A percentile compares a stretch with the other conserved stretches of the same genome.
Conservation (phyloP, 2,888 invertebrate genomes). For the Tipula helvola region DNA sequence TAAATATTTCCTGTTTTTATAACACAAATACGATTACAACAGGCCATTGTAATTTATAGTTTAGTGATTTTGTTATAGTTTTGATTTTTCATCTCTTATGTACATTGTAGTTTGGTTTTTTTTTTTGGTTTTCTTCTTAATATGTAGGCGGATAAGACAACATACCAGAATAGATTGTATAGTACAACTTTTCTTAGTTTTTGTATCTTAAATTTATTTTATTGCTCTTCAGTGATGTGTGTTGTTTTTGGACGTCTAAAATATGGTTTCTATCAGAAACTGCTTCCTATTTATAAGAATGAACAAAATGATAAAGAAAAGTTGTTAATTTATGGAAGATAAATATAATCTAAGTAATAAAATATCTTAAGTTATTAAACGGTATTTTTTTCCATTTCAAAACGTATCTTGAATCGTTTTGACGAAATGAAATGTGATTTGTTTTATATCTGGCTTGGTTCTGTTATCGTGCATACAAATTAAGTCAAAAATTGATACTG, state of each 20-base stretch:
- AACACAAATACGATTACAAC: neutral
- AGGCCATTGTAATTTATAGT: neutral
- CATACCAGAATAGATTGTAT: neutral
- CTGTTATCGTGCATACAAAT: too few relatives aligned
- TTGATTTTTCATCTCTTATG: neutral
- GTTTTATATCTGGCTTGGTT: neutral
- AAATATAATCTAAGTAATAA: neutral
- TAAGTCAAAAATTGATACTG: too few relatives aligned
- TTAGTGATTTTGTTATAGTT: neutral
- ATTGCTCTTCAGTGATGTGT: neutral
- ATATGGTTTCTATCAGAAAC: neutral
- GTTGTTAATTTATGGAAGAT: neutral
- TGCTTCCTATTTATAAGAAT: neutral
- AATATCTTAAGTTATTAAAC: neutral
- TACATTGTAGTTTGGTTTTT: neutral
- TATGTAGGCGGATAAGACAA: neutral
- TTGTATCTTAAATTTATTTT: neutral
- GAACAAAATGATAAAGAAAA: neutral
- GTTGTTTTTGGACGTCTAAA: neutral
- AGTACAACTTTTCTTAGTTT: neutral
- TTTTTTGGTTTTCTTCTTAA: neutral
- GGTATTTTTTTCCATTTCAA: neutral
- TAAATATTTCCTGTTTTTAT: neutral
- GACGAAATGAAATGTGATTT: neutral
- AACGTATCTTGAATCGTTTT: neutral